Evolutionary conservation across 2,113 vertebrate genomes (phyloP).

Genomic region (Triplophysa rosa): DNA sequence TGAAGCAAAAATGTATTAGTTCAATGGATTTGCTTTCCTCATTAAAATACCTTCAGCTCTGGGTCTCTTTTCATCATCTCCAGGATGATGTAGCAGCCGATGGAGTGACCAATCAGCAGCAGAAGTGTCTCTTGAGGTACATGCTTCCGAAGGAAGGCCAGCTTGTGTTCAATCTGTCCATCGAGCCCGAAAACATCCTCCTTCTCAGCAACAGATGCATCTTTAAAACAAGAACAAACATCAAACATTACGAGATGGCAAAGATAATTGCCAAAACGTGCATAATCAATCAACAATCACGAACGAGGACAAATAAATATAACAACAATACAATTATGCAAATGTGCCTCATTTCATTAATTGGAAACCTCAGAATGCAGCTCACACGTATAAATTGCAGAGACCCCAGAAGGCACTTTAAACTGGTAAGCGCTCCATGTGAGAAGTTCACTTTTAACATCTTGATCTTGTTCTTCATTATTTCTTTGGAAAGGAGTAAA

Average conservation of each 20-base stretch:
- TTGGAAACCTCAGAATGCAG: conserved; percentile 22
- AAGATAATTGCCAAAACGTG: not conserved
- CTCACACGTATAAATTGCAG: conserved; percentile 10
- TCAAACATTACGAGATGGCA: not conserved
- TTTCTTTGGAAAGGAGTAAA: conserved; percentile 55
- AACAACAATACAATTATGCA: conserved; percentile 23
- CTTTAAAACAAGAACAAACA: conserved; percentile 59
- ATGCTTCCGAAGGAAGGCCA: conserved; percentile 82
- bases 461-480: conserved; percentile 58
- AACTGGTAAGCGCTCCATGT: conserved; percentile 46
- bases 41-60: conserved; percentile 78
- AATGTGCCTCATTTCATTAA: conserved; percentile 31
- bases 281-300: conserved; percentile 1
- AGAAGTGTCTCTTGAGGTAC: conserved; percentile 82
- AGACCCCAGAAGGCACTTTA: conserved; percentile 33
- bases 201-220: conserved; percentile 67
- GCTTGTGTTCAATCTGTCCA: conserved; percentile 91
- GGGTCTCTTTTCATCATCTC: conserved; percentile 86
- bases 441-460: conserved; percentile 53
- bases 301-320: conserved; percentile 1
- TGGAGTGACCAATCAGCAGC: conserved; percentile 89
- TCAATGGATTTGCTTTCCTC: not conserved
- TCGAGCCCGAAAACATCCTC: conserved; percentile 86
- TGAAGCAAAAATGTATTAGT: not conserved
- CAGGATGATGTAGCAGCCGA: conserved; percentile 89